These are phyloP conservation scores for Urosaurus nigricauda DNA, from an alignment of 2,797 vertebrate genomes.

Conservation along the genomic window DNA sequence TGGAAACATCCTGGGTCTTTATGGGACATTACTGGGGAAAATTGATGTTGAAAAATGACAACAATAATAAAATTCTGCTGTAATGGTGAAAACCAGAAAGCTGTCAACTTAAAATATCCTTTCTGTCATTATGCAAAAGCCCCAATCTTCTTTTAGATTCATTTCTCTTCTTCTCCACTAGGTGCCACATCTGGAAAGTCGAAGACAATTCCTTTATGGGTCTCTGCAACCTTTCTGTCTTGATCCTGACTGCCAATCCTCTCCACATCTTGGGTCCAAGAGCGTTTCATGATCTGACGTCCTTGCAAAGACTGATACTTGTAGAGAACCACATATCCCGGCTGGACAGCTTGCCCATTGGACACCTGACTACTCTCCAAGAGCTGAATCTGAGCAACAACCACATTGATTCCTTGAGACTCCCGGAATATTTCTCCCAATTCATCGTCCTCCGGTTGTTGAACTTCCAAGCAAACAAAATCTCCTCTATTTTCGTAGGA, in stretches of 20 bases:
- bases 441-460: constrained; percentile 74
- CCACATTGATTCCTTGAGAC: constrained; percentile 74
- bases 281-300: constrained; percentile 74
- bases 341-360: constrained; percentile 77
- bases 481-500: constrained; percentile 71
- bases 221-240: constrained; percentile 76
- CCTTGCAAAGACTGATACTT: constrained; percentile 75
- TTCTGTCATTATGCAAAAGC: background rate
- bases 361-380: constrained; percentile 75
- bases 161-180: constrained; percentile 57
- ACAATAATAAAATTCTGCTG: too few relatives aligned
- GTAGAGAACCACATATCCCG: constrained; percentile 75
- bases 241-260: constrained; percentile 85
- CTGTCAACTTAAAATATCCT: too few relatives aligned
- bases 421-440: constrained; percentile 77
- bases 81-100: too few relatives aligned
- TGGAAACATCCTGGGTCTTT: background rate
- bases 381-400: constrained; percentile 82
- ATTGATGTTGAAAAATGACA: background rate
- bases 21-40: background rate
- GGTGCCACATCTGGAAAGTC: constrained; percentile 78
- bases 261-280: constrained; percentile 67
- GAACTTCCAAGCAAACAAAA: constrained; percentile 79
- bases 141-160: background rate
- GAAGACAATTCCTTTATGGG: constrained; percentile 79